Conservation (phyloP, 2,113 vertebrate species). For the Chitala chitala region DNA sequence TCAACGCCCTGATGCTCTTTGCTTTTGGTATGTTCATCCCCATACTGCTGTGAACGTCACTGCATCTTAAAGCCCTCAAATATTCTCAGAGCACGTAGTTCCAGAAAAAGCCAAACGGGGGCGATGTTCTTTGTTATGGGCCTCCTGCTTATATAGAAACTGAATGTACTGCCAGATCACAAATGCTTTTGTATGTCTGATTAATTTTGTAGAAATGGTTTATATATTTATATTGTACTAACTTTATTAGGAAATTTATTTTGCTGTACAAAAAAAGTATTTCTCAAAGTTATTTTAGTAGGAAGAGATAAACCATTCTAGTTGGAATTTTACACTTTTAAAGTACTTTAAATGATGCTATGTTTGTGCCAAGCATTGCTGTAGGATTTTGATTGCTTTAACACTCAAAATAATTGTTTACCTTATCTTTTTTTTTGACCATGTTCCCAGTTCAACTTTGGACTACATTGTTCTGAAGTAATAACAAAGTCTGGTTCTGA, state of each 20-base stretch:
- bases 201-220: constrained; percentile 49
- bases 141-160: constrained; percentile 54
- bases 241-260: constrained; percentile 53
- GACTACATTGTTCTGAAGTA: constrained; percentile 35
- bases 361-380: constrained; percentile 62
- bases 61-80: constrained; percentile 58
- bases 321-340: constrained; percentile 42
- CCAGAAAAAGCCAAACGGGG: constrained; percentile 51
- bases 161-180: constrained; percentile 69
- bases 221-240: constrained; percentile 49
- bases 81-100: constrained; percentile 48
- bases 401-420: constrained; percentile 35
- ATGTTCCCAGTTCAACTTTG: constrained; percentile 25
- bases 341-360: constrained; percentile 55
- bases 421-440: constrained; percentile 39
- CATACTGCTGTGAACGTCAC: no score
- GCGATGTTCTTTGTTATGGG: constrained; percentile 38
- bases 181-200: constrained; percentile 60
- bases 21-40: constrained; percentile 45
- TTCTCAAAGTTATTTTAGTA: constrained; percentile 42
- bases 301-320: constrained; percentile 41
- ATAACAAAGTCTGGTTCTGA: constrained; percentile 42
- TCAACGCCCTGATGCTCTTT: no score
- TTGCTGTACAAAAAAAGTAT: constrained; percentile 53
- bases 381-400: constrained; percentile 37